Percentiles rank a stretch among this genome's conserved stretches.
These are phyloP conservation scores for Hyposoter dolosus DNA, from an alignment of 2,888 invertebrate genomes.

Conservation along the genomic window DNA sequence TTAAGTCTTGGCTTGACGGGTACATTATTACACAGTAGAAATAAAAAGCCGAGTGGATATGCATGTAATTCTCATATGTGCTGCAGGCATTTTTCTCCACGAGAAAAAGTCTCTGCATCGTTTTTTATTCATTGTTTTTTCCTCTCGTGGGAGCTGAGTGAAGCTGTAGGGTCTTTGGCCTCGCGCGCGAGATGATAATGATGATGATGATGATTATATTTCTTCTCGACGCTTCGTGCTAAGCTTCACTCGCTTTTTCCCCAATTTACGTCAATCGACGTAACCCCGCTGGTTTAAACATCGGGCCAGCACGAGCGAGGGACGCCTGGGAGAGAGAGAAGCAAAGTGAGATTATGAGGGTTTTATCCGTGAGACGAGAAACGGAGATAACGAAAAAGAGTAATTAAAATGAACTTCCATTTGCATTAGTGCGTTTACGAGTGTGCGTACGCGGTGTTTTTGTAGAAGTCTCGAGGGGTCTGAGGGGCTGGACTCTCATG, in stretches of 20 bases:
- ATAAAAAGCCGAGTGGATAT: slow-evolving; percentile 35
- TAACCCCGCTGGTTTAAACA: slow-evolving; percentile 44
- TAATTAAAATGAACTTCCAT: slow-evolving; percentile 75
- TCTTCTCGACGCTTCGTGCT: slow-evolving; percentile 28
- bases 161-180: slow-evolving; percentile 62
- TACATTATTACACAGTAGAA: slow-evolving; percentile 42
- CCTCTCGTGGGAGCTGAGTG: slow-evolving; percentile 37
- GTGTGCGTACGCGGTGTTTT: not conserved
- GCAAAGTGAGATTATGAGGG: slow-evolving; percentile 35
- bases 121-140: slow-evolving; percentile 22
- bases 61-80: slow-evolving; percentile 40
- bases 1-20: slow-evolving; percentile 38
- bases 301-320: slow-evolving; percentile 4
- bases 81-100: slow-evolving; percentile 45
- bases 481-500: slow-evolving; percentile 3
- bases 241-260: slow-evolving; percentile 64
- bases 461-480: not conserved
- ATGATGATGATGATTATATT: slow-evolving; percentile 45
- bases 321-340: slow-evolving; percentile 31
- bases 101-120: slow-evolving; percentile 4
- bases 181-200: slow-evolving; percentile 53
- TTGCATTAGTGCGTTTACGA: slow-evolving; percentile 14
- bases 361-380: slow-evolving; percentile 50
- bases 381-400: slow-evolving; percentile 48
- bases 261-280: slow-evolving; percentile 77